Base-by-base conservation (phyloP, 1,140 invertebrate species). In the Pseudomyrmex pallidus region DNA sequence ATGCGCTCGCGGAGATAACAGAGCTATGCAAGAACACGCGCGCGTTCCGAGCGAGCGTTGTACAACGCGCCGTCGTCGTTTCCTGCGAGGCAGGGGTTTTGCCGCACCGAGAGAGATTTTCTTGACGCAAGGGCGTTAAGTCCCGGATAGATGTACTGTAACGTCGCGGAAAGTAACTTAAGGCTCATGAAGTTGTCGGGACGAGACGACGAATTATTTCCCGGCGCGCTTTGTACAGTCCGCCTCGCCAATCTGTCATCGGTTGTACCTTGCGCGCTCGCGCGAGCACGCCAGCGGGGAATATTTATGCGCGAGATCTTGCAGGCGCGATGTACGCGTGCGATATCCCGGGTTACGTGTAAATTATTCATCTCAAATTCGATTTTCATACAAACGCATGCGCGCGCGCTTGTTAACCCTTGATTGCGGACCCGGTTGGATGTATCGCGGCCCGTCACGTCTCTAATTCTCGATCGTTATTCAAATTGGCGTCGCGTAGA, bases 171-270 rank as follows among this genome's bases (percentile, higher is more conserved):
- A 62, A 84, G 83, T 83, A 83, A 87, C 83, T 87, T 67, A 78
- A 50, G 83, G 86, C 67, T 83, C 86, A 56, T 82, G 86, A 82
- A 87, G 86, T 87, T 88, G 86, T 88, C 87, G 61, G 61, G 62
- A 8, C 87, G 61, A 57, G 62, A 8, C 66, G 57, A 70, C 83
- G 86, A 88, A 88, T 88, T 88, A 88, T 88, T 88, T 88, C 73
- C 54, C 68, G 66, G 22, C 25, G 83, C 73, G 44, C 62, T 85
- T 80, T 78, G 73, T 70, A 83, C 46, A 78, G 87, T 48, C 78
- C 62, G 62, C 52, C 62, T 85, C 63, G 86, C 68, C 86, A 67
- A 88, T 88, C 87, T 83, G 86, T 88, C 86, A 85, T 88, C 85
- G 83, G 86, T 85, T 78, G 68, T 85, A 67, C 59, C 62, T 70